A percentile compares a stretch with the other conserved stretches of the same genome.
These are phyloP conservation scores for Sylvilagus bachmani DNA, from an alignment of 2,113 vertebrate genomes.

Conservation along the genomic window DNA sequence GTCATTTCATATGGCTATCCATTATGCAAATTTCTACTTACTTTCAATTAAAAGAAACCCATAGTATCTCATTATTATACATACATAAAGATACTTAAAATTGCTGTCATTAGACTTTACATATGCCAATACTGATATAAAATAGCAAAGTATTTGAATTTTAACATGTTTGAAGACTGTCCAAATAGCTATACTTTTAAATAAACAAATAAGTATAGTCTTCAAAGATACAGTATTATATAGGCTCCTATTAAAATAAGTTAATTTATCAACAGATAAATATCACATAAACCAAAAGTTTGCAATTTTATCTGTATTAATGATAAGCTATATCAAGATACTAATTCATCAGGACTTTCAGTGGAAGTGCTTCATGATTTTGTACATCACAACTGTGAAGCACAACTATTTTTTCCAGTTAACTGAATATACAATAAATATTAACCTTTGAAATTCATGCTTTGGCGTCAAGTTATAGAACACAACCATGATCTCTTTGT, in stretches of 20 bases:
- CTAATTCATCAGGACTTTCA: neutral
- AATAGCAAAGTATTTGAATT: neutral
- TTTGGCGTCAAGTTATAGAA: neutral
- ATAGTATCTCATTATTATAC: neutral
- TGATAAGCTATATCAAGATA: neutral
- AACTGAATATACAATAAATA: neutral
- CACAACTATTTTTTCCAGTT: neutral
- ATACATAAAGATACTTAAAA: neutral
- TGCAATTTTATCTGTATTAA: neutral
- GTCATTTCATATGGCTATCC: neutral
- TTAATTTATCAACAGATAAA: neutral
- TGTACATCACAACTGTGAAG: neutral
- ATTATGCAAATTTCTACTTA: neutral
- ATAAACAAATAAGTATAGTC: neutral
- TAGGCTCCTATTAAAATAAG: neutral
- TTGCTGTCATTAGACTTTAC: neutral
- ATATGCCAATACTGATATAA: neutral
- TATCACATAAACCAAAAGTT: neutral
- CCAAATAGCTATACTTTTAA: neutral
- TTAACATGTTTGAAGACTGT: slow-evolving; percentile 22
- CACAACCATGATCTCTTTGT: neutral
- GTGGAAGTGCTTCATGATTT: neutral
- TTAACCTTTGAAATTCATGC: neutral
- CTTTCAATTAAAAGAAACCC: neutral
- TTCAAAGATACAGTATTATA: neutral